Evolutionary conservation across 2,113 vertebrate species (phyloP).

Genomic region (Theristicus caerulescens): DNA sequence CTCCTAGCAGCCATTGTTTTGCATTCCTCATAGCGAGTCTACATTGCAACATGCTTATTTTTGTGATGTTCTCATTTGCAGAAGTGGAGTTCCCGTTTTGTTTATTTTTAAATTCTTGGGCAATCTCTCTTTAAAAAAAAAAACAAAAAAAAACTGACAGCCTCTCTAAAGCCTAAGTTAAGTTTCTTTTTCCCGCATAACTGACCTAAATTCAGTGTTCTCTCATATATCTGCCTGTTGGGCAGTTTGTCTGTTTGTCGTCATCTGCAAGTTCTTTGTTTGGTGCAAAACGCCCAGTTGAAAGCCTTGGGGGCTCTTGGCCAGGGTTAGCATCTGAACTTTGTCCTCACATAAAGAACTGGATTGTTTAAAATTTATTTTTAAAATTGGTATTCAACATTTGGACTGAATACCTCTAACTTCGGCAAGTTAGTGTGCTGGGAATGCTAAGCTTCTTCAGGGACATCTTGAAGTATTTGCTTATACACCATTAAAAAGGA

Average conservation of each 20-base stretch:
- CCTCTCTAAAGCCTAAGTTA: constrained; percentile 6
- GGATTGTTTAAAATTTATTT: constrained; percentile 40
- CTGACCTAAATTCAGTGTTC: constrained; percentile 49
- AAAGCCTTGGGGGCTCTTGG: constrained; percentile 5
- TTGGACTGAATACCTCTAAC: not conserved
- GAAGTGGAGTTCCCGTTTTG: constrained; percentile 27
- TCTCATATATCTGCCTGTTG: not conserved
- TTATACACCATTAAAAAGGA: not conserved
- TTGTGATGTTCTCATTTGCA: not conserved
- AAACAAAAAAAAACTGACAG: not conserved
- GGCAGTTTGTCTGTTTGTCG: not conserved
- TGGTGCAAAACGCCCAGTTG: not conserved
- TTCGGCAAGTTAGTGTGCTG: not conserved
- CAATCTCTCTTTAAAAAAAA: not conserved
- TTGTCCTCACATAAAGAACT: constrained; percentile 14
- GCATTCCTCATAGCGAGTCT: not conserved
- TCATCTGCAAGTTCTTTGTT: constrained; percentile 37
- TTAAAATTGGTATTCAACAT: not conserved
- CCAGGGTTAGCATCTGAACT: not conserved
- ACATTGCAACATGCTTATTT: not conserved
- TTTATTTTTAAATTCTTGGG: constrained; percentile 48
- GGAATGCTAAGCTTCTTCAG: not conserved
- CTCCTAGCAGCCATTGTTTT: not conserved
- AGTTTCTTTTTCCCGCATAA: constrained; percentile 28
- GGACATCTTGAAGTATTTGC: not conserved